These are phyloP conservation scores for Festucalex cinctus DNA, from an alignment of 2,113 vertebrate species.

Conservation along the genomic window DNA sequence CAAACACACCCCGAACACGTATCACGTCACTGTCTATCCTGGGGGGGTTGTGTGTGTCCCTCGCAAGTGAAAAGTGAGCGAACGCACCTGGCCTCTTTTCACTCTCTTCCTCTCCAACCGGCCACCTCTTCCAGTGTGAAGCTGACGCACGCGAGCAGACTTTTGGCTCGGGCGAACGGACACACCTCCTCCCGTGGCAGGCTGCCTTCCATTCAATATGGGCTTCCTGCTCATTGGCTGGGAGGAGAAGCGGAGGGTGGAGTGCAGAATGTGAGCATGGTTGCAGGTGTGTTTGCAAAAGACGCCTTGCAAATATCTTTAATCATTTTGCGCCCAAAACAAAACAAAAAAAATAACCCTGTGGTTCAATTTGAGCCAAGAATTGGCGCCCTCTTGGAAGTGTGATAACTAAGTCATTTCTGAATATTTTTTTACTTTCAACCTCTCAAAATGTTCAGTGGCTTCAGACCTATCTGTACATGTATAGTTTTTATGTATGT, in stretches of 20 bases:
- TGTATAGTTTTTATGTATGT: too few relatives aligned
- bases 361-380: too few relatives aligned
- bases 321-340: too few relatives aligned
- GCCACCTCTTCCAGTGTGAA: slow-evolving; percentile 59
- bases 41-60: slow-evolving; percentile 12
- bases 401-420: too few relatives aligned
- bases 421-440: too few relatives aligned
- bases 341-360: too few relatives aligned
- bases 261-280: neutral
- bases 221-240: slow-evolving; percentile 91
- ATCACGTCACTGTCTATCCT: slow-evolving; percentile 20
- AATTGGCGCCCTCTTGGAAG: too few relatives aligned
- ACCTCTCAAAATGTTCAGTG: too few relatives aligned
- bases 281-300: slow-evolving; percentile 11
- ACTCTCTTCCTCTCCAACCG: slow-evolving; percentile 53
- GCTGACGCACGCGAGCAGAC: slow-evolving; percentile 41
- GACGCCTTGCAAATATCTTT: neutral
- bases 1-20: slow-evolving; percentile 59
- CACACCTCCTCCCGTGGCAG: slow-evolving; percentile 82
- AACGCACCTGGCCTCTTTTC: slow-evolving; percentile 41
- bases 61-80: slow-evolving; percentile 21
- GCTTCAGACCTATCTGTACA: too few relatives aligned
- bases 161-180: slow-evolving; percentile 62
- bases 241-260: slow-evolving; percentile 70
- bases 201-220: slow-evolving; percentile 90